Evolutionary conservation across 2,797 vertebrate species (phyloP), one percentile per base, ranked within the genome.

Genomic region (Xyrichtys novacula): DNA sequence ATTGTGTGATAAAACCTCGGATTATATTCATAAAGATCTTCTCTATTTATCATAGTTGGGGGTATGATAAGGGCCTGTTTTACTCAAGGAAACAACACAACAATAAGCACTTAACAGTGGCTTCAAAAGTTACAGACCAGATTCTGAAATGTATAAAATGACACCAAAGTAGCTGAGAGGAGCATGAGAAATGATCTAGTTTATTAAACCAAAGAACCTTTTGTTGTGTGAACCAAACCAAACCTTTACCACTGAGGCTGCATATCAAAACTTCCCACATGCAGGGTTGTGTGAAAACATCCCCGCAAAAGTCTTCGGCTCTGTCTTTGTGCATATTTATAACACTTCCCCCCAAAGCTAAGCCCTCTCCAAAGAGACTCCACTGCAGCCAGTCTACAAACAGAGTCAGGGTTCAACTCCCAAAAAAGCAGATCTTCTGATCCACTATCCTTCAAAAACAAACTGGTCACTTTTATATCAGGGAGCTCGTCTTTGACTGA

Each of bases 381-480:
- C 3, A 16, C 43, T 36, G 40, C 48, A 65, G 14, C 14, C 12
- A 46, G 22, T 26, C 14, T 15, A 22, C 34, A 43, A 17, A 16
- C 11, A 15, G 25, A 43, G 36, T 39, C 47, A 32, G 55, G 20
- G 3, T 57, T 36, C 39, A n/a, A n/a, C 46, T 38, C 58, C 28
- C 52, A 47, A 1, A 54, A 71, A 60, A 63, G 28, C 17, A 23
- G 1, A 19, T 40, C 31, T 1, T 40, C 32, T 1, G 38, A 47
- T 65, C 55, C n/a, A 25, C 12, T n/a, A 39, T 60, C 25, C 22
- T 19, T 22, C 29, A 44, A 43, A 3, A 25, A 55, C 4, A 39
- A 43, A 19, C 17, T 11, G 15, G 32, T 55, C 52, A 39, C 28
- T 56, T 74, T 56, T 36, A 55, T 54, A 61, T 53, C 7, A 47